These are phyloP conservation scores for Notarius quadriscutis DNA, from an alignment of 2,113 vertebrate genomes.

Conservation along the genomic window DNA sequence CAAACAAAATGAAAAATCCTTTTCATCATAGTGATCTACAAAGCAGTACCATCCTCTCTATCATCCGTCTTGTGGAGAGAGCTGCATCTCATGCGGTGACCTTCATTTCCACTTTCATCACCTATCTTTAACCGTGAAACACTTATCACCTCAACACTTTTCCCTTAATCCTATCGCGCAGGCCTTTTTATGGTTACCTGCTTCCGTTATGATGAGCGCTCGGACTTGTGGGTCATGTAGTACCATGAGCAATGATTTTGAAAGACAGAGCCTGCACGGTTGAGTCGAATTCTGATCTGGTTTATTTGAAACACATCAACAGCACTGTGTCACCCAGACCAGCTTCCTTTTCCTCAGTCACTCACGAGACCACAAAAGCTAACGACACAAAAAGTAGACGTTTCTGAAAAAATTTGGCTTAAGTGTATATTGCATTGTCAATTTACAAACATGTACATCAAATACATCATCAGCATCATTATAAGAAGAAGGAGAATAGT, in stretches of 20 bases:
- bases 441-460: slow-evolving; percentile 84
- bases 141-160: neutral
- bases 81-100: neutral
- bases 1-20: neutral
- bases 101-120: neutral
- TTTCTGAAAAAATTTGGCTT: slow-evolving; percentile 80
- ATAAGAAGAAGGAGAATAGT: slow-evolving; percentile 39
- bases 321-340: slow-evolving; percentile 13
- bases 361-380: slow-evolving; percentile 33
- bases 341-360: neutral
- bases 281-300: slow-evolving; percentile 48
- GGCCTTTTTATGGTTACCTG: neutral
- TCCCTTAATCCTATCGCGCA: neutral
- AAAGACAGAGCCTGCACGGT: slow-evolving; percentile 29
- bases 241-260: neutral
- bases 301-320: slow-evolving; percentile 57
- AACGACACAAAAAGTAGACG: slow-evolving; percentile 59
- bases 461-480: slow-evolving; percentile 64
- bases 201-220: neutral
- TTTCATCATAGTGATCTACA: neutral
- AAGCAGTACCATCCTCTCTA: neutral
- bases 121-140: neutral
- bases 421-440: slow-evolving; percentile 77
- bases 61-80: neutral
- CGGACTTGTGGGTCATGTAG: neutral